A percentile compares a stretch with the other conserved stretches of the same genome.
These are phyloP conservation scores for Erethizon dorsatum DNA, from an alignment of 2,797 vertebrate genomes.

Conservation along the genomic window DNA sequence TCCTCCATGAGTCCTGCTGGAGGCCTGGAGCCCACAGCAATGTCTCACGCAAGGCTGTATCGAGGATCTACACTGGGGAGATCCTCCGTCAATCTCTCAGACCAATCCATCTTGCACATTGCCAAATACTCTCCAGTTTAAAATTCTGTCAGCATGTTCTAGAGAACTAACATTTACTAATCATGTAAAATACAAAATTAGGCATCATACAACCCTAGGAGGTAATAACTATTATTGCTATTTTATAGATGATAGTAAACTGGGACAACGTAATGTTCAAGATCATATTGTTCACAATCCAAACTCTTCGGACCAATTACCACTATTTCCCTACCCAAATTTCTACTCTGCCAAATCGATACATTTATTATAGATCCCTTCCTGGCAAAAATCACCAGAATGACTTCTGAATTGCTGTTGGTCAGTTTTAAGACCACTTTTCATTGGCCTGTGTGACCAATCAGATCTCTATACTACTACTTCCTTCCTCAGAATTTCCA, in stretches of 20 bases:
- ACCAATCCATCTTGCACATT: not conserved
- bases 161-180: not conserved
- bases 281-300: not conserved
- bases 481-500: not conserved
- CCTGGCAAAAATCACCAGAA: not conserved
- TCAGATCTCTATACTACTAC: not conserved
- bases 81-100: not conserved
- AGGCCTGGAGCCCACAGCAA: not conserved
- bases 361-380: not conserved
- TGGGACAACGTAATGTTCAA: not conserved
- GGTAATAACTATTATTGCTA: not conserved
- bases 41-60: not conserved
- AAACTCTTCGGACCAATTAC: conserved; percentile 10
- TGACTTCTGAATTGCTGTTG: not conserved
- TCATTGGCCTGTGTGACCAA: not conserved
- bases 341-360: not conserved
- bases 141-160: not conserved
- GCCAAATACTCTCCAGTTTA: not conserved
- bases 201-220: not conserved
- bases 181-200: not conserved
- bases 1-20: not conserved
- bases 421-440: not conserved
- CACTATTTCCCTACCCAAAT: not conserved
- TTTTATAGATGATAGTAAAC: not conserved
- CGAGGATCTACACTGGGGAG: not conserved